These are phyloP conservation scores for Arenaria interpres DNA, from an alignment of 2,113 vertebrate species.

Conservation along the genomic window DNA sequence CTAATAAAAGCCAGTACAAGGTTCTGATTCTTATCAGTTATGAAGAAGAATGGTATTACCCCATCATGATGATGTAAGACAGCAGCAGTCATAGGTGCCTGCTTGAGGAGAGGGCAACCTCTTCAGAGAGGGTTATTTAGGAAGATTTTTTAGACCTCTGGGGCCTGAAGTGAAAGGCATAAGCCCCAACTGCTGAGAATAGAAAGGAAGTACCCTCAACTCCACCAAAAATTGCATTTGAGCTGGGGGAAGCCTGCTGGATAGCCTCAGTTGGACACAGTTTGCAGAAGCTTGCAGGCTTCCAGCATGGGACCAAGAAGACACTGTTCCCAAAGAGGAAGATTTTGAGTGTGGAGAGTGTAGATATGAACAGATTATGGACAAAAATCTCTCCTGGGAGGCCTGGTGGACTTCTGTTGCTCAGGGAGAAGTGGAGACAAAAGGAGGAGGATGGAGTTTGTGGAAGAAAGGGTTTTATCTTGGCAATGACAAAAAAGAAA, in stretches of 20 bases:
- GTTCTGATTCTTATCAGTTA: rapidly evolving
- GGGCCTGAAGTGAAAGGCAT: not conserved
- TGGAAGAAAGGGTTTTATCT: not conserved
- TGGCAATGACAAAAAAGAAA: not conserved
- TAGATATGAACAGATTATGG: not conserved
- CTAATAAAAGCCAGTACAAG: not conserved
- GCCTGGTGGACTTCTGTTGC: not conserved
- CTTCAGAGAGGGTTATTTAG: not conserved
- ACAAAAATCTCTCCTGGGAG: not conserved
- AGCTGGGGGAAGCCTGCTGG: not conserved
- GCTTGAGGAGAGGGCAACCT: not conserved
- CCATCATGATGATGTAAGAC: not conserved
- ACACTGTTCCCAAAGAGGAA: not conserved
- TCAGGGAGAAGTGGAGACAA: not conserved
- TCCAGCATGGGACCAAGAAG: not conserved
- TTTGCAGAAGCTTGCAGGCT: not conserved
- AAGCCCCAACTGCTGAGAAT: not conserved
- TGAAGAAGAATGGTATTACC: not conserved
- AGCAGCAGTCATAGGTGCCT: not conserved
- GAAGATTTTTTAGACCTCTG: not conserved
- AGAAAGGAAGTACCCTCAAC: not conserved
- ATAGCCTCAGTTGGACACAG: no score
- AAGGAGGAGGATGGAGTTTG: not conserved
- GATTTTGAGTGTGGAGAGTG: not conserved
- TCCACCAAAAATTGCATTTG: not conserved